These are phyloP conservation scores for Chelon labrosus DNA, from an alignment of 2,797 vertebrate genomes.

Conservation along the genomic window DNA sequence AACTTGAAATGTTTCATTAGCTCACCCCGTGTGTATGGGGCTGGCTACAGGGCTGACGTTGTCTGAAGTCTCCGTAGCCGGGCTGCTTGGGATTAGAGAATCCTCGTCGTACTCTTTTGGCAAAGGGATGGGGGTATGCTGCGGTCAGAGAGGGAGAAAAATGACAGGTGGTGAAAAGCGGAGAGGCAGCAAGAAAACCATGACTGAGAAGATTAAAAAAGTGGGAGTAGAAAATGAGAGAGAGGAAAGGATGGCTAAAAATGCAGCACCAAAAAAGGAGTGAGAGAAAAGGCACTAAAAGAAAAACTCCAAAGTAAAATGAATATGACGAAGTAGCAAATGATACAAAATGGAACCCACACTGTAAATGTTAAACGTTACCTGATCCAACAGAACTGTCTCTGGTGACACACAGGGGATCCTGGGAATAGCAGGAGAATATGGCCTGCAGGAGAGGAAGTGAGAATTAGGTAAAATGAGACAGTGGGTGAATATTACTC, in stretches of 20 bases:
- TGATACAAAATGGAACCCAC: slow-evolving; percentile 18
- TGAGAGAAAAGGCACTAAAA: not conserved
- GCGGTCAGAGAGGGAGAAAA: slow-evolving; percentile 46
- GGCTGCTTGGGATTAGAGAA: slow-evolving; percentile 97
- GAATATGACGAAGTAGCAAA: slow-evolving; percentile 6
- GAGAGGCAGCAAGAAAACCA: slow-evolving; percentile 35
- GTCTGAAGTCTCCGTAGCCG: slow-evolving; percentile 97
- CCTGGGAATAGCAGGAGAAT: slow-evolving; percentile 92
- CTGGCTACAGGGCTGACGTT: slow-evolving; percentile 99
- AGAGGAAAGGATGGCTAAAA: not conserved
- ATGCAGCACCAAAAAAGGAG: not conserved
- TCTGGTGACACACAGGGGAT: slow-evolving; percentile 95
- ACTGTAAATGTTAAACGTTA: slow-evolving; percentile 11
- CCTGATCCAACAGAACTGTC: slow-evolving; percentile 90
- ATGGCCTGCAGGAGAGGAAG: slow-evolving; percentile 83
- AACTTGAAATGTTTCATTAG: not conserved
- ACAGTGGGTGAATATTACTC: not conserved
- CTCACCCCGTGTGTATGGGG: slow-evolving; percentile 98
- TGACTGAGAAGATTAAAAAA: slow-evolving; percentile 24
- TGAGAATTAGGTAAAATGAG: slow-evolving; percentile 17
- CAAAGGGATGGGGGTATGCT: slow-evolving; percentile 86
- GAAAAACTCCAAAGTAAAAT: not conserved
- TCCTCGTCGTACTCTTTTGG: slow-evolving; percentile 97
- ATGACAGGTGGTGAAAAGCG: slow-evolving; percentile 22
- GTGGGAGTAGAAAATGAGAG: not conserved